Conservation (phyloP, 2,888 invertebrate genomes). For the Drosophila birchii region DNA sequence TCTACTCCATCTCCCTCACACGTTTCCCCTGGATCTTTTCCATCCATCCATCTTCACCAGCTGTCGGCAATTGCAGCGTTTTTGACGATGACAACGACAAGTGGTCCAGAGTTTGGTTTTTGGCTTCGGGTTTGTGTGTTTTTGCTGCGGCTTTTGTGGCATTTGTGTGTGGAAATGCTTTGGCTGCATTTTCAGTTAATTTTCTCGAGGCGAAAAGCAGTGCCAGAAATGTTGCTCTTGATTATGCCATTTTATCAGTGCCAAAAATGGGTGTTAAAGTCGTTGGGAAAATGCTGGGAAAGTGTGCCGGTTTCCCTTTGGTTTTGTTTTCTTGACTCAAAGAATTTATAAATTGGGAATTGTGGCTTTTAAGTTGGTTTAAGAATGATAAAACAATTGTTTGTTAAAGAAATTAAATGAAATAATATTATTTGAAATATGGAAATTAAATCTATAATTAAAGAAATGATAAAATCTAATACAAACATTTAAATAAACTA, state of each 20-base stretch:
- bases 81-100: slow-evolving; percentile 63
- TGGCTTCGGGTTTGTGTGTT: slow-evolving; percentile 38
- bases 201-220: slow-evolving; percentile 72
- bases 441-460: no score
- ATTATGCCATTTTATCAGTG: slow-evolving; percentile 23
- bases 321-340: not conserved
- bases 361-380: not conserved
- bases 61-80: slow-evolving; percentile 50
- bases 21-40: slow-evolving; percentile 14
- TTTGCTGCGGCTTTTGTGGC: slow-evolving; percentile 39
- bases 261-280: slow-evolving; percentile 4
- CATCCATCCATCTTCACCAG: slow-evolving; percentile 22
- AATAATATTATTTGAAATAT: not conserved
- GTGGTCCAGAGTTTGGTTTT: slow-evolving; percentile 47
- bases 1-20: slow-evolving; percentile 25
- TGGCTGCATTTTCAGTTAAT: slow-evolving; percentile 67
- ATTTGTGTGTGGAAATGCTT: slow-evolving; percentile 13
- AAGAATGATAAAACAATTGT: not conserved
- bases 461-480: not conserved
- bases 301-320: not conserved
- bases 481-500: not conserved
- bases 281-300: not conserved
- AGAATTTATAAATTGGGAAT: no score
- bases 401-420: not conserved
- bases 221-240: slow-evolving; percentile 66